A percentile compares a stretch with the other conserved stretches of the same genome.
phyloP scores from a whole-genome alignment of 2,113 vertebrate species.

The Megaceryle torquata region DNA sequence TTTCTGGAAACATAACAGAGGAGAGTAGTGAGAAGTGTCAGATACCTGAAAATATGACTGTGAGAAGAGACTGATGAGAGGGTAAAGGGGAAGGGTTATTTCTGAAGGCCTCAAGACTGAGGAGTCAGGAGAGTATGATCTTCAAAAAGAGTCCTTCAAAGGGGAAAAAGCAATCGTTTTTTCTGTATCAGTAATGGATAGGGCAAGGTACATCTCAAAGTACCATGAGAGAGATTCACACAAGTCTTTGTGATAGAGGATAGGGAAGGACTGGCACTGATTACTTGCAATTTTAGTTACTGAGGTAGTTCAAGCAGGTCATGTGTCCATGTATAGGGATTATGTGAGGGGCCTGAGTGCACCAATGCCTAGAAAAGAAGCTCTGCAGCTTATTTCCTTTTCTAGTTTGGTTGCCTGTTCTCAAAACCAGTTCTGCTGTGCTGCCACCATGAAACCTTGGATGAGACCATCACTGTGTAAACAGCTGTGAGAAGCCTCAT shows the following conservation, averaged over 20 bases:
- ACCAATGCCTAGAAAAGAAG: background rate
- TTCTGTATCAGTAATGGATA: background rate
- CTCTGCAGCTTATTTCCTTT: background rate
- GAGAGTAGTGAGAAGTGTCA: background rate
- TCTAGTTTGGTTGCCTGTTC: background rate
- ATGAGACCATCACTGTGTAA: background rate
- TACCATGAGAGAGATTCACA: background rate
- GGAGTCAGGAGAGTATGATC: background rate
- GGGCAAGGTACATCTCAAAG: background rate
- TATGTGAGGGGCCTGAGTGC: background rate
- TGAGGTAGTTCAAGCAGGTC: background rate
- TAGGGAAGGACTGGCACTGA: background rate
- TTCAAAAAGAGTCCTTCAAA: background rate
- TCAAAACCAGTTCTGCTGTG: background rate
- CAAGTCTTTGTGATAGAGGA: background rate
- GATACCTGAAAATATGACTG: background rate
- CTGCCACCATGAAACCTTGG: background rate
- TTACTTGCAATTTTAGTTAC: background rate
- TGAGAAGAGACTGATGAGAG: background rate
- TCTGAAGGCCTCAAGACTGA: background rate
- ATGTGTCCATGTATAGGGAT: rapidly evolving
- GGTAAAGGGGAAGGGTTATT: background rate
- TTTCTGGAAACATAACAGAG: background rate
- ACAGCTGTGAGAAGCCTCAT: background rate
- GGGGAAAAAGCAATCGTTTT: background rate